Evolutionary conservation across 1,140 invertebrate species (phyloP), one percentile per base, ranked within the genome.

Genomic region (Carcinoscorpius rotundicauda): DNA sequence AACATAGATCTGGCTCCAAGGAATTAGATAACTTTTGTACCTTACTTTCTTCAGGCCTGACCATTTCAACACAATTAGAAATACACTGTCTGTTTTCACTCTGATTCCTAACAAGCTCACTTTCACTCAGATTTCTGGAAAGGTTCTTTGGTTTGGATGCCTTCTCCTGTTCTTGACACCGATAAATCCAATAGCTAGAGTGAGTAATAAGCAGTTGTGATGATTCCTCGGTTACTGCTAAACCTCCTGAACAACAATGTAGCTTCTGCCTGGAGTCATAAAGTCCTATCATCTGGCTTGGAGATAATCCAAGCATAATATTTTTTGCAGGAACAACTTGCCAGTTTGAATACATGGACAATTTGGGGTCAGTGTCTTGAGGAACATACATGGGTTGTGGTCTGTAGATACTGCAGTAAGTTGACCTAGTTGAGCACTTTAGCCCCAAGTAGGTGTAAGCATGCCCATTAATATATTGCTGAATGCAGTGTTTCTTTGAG

Each of bases 311-410:
- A 57, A 66, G 69, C 51, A 71, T 61, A 62, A 64, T 66, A 52
- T 72, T 68, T 48, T 68, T 62, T 5, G 69, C 55, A 29, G 73
- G 69, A 48, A 75, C 69, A 68, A 82, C 77, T 78, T 91, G 87
- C 95, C 95, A 98, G 75, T 97, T 95, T 6, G 92, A 96, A 73
- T 98, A 98, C 94, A 98, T 98, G 9, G 93, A 97, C 55, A 97
- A 78, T 71, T 88, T 91, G 68, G 90, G 86, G 73, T 92, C 87
- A 1, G 84, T 85, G 5, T 78, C 77, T 70, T 84, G 82, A 9
- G 76, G 77, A 55, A 97, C 91, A 75, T 96, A 97, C 79, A 93
- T 96, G 0, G 95, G 94, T 75, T 97, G 94, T 1, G 92, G 88
- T 69, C 90, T 84, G 75, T 93, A 94, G 29, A 80, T 72, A 3